These are phyloP conservation scores for Dromiciops gliroides DNA, from an alignment of 2,113 vertebrate species.

Conservation along the genomic window DNA sequence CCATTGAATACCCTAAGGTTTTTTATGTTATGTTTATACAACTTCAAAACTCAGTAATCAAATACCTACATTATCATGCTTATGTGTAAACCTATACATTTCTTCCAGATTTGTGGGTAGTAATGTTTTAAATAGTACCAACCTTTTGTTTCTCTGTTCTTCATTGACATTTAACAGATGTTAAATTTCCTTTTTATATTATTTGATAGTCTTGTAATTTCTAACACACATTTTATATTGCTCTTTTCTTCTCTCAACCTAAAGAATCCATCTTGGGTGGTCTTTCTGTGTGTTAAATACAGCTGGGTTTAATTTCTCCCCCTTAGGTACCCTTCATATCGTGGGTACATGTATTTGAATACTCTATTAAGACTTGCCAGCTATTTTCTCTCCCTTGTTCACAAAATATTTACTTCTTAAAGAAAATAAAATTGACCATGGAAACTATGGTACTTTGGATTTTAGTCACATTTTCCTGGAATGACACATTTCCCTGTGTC, in stretches of 20 bases:
- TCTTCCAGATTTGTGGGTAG: constrained; percentile 28
- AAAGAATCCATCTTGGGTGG: constrained; percentile 59
- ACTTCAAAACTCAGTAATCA: constrained; percentile 28
- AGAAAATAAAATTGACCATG: neutral
- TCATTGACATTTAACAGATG: constrained; percentile 28
- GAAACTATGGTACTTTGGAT: neutral
- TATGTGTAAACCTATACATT: constrained; percentile 35
- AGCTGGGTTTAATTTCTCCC: constrained; percentile 4
- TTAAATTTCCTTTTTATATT: constrained; percentile 13
- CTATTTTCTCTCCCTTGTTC: neutral
- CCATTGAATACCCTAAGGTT: neutral
- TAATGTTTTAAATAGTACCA: constrained; percentile 30
- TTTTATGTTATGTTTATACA: neutral
- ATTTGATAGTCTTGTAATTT: constrained; percentile 40
- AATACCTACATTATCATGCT: neutral
- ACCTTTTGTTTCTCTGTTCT: constrained; percentile 11
- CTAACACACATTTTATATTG: constrained; percentile 40
- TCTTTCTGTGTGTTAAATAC: constrained; percentile 23
- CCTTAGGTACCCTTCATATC: constrained; percentile 53
- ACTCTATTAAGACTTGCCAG: constrained; percentile 32
- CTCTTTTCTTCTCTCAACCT: constrained; percentile 12
- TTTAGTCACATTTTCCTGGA: neutral
- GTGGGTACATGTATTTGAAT: constrained; percentile 49
- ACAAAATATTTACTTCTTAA: neutral
- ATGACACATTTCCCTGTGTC: neutral